Conservation (phyloP, 2,888 invertebrate species). For the Eueremaeus valkanovi region DNA sequence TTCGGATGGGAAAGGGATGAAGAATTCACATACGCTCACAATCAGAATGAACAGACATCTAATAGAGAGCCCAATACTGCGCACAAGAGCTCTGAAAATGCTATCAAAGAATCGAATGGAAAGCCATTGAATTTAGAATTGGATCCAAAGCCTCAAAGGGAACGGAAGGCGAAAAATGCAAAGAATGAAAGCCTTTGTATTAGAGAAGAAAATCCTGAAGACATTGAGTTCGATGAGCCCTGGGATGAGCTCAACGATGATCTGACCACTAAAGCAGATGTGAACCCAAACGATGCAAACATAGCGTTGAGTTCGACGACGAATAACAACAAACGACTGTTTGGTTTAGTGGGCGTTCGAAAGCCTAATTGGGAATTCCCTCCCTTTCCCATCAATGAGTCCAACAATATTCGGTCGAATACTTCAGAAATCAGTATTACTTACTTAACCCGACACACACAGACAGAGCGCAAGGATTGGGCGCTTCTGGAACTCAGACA, state of each 20-base stretch:
- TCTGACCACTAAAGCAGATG: background rate
- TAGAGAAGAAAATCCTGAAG: background rate
- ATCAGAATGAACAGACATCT: background rate
- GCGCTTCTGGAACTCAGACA: conserved; percentile 32
- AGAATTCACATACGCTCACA: conserved; percentile 18
- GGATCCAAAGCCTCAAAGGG: conserved; percentile 9
- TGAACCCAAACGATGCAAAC: background rate
- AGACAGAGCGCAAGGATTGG: conserved; percentile 37
- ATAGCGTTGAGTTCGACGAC: background rate
- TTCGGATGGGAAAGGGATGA: conserved; percentile 35
- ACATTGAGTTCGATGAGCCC: background rate
- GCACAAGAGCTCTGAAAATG: background rate
- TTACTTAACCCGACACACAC: conserved; percentile 5
- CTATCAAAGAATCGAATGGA: background rate
- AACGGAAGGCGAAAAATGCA: background rate
- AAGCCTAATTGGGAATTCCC: conserved; percentile 22
- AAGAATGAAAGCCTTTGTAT: background rate
- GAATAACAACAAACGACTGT: background rate
- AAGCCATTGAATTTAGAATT: background rate
- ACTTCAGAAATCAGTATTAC: background rate
- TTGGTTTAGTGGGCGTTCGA: conserved; percentile 15
- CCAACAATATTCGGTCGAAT: background rate
- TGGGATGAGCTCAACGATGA: background rate
- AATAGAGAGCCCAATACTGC: background rate
- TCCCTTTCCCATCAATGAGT: background rate